These are phyloP conservation scores for Scaeva pyrastri DNA, from an alignment of 2,888 invertebrate genomes.

Conservation along the genomic window DNA sequence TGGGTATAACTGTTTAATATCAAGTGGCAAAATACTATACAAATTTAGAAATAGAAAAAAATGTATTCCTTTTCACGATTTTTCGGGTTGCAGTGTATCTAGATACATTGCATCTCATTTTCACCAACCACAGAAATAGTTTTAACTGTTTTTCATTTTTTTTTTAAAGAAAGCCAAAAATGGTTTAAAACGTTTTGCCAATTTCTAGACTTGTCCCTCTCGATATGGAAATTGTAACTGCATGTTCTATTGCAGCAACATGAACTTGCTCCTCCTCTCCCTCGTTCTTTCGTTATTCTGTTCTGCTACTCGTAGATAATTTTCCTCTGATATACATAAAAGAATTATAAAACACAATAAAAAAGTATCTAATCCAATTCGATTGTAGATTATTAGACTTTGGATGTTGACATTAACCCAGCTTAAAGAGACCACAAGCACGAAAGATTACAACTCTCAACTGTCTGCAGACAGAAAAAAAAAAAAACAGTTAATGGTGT, in stretches of 20 bases:
- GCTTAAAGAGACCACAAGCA: slow-evolving; percentile 31
- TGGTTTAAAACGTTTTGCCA: slow-evolving; percentile 70
- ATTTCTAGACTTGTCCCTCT: slow-evolving; percentile 49
- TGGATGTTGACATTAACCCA: slow-evolving; percentile 34
- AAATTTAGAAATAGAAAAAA: slow-evolving; percentile 3
- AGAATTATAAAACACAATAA: slow-evolving; percentile 14
- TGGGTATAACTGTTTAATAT: not conserved
- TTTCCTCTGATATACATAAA: not conserved
- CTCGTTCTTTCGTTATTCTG: too few relatives aligned
- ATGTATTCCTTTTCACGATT: slow-evolving; percentile 45
- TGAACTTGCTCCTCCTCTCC: not conserved
- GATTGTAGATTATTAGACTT: slow-evolving; percentile 63
- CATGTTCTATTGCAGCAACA: slow-evolving; percentile 35
- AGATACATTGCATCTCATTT: slow-evolving; percentile 59
- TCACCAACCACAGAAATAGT: slow-evolving; percentile 31
- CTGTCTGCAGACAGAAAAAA: slow-evolving; percentile 29
- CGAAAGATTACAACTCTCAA: slow-evolving; percentile 33
- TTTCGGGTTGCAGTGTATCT: not conserved
- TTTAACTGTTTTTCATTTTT: not conserved
- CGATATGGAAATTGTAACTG: slow-evolving; percentile 55
- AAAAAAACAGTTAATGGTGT: slow-evolving; percentile 54
- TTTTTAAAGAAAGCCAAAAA: slow-evolving; percentile 52
- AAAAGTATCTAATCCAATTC: slow-evolving; percentile 66
- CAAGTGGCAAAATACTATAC: slow-evolving; percentile 45
- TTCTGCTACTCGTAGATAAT: not conserved